Evolutionary conservation across 1,140 invertebrate genomes (phyloP).

Genomic region (Cecropterus lyciades): DNA sequence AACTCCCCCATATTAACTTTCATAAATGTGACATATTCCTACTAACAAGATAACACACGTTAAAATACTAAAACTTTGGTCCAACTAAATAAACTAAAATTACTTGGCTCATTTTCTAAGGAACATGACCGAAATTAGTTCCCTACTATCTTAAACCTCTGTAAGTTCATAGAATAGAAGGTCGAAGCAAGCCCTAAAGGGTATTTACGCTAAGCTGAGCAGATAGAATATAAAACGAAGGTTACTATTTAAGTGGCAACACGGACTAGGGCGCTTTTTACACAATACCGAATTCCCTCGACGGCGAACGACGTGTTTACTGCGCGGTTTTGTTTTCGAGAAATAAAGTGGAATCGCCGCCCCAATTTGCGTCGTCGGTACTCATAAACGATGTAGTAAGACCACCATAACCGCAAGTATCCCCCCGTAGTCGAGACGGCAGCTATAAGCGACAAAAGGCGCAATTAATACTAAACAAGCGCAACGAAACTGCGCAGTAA

Average conservation of each 20-base stretch:
- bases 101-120: constrained; percentile 2
- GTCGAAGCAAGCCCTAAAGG: constrained; percentile 22
- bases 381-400: constrained; percentile 39
- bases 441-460: constrained; percentile 74
- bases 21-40: background rate
- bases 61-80: background rate
- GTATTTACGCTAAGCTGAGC: constrained; percentile 35
- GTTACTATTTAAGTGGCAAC: constrained; percentile 29
- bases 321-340: constrained; percentile 16
- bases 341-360: constrained; percentile 29
- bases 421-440: constrained; percentile 46
- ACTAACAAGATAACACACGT: background rate
- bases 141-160: constrained; percentile 5
- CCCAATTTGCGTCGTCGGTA: constrained; percentile 43
- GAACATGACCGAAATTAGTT: constrained; percentile 18
- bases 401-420: constrained; percentile 45
- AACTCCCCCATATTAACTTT: background rate
- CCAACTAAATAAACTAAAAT: background rate
- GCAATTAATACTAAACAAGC: constrained; percentile 80
- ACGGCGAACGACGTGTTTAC: constrained; percentile 23
- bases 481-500: constrained; percentile 54
- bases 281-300: constrained; percentile 27
- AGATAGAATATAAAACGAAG: constrained; percentile 31
- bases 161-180: constrained; percentile 8
- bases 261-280: constrained; percentile 26